Percentiles rank a stretch among this genome's conserved stretches.
Evolutionary conservation across 2,113 vertebrate genomes (phyloP).

Genomic region (Pungitius pungitius): DNA sequence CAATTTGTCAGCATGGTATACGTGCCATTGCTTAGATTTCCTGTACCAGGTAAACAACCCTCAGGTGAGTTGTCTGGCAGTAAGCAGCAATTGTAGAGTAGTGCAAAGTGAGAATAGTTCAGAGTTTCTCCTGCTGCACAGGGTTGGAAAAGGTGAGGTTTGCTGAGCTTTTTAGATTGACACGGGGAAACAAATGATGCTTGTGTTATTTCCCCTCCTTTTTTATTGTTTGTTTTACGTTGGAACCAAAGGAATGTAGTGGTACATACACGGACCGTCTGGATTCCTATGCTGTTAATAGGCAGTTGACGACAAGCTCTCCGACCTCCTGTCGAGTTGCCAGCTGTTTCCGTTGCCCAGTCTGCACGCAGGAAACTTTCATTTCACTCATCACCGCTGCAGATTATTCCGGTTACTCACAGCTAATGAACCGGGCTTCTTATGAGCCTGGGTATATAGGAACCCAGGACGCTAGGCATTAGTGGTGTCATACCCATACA

Average conservation of each 20-base stretch:
- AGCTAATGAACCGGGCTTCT: neutral
- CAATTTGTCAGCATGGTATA: slow-evolving; percentile 12
- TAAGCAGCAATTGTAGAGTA: neutral
- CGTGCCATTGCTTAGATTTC: neutral
- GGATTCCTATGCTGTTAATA: slow-evolving; percentile 23
- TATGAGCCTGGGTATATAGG: neutral
- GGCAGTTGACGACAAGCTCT: slow-evolving; percentile 38
- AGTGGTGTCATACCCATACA: neutral
- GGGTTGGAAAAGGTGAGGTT: neutral
- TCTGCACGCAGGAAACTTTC: slow-evolving; percentile 7
- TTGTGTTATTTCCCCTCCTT: neutral
- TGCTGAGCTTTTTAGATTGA: neutral
- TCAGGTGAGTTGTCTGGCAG: neutral
- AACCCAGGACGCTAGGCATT: neutral
- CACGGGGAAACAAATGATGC: neutral
- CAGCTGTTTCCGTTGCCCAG: slow-evolving; percentile 25
- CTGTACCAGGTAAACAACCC: neutral
- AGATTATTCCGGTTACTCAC: slow-evolving; percentile 5
- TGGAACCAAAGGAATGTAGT: neutral
- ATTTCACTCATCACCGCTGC: slow-evolving; percentile 20
- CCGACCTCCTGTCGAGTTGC: slow-evolving; percentile 31
- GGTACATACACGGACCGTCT: slow-evolving; percentile 20
- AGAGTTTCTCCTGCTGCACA: slow-evolving; percentile 8
- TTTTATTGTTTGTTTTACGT: neutral
- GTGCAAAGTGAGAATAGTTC: neutral